These are phyloP conservation scores for Aurelia aurita complex sp. Pacific DNA, from an alignment of 30 jellyfish, hydroid and myxozoan species.

Conservation along the genomic window DNA sequence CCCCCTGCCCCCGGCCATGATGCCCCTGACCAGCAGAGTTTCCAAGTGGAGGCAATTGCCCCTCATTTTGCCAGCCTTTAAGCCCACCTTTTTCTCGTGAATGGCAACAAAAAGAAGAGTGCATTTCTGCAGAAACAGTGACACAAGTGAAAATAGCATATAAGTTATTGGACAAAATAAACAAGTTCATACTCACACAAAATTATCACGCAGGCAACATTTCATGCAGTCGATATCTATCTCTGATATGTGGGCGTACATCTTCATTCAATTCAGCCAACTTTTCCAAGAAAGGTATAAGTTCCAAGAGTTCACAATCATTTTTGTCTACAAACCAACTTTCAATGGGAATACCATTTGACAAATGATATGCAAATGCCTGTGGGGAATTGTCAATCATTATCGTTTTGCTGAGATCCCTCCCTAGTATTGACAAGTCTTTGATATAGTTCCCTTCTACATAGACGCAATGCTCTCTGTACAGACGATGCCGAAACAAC, in stretches of 20 bases:
- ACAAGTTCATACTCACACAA: too few species aligned
- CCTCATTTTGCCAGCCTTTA: too few species aligned
- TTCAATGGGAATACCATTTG: conserved; percentile 98
- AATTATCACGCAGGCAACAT: conserved; percentile 68
- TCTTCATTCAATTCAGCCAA: conserved; percentile 92
- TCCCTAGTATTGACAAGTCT: conserved; percentile 90
- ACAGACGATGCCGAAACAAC: conserved; percentile 91
- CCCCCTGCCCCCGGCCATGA: too few species aligned
- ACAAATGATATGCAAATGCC: conserved; percentile 97
- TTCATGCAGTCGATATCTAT: conserved; percentile 96
- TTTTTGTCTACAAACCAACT: conserved; percentile 97
- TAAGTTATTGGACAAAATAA: too few species aligned
- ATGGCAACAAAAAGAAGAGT: too few species aligned
- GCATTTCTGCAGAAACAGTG: too few species aligned
- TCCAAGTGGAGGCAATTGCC: too few species aligned
- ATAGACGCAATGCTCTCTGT: conserved; percentile 95
- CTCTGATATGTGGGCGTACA: conserved; percentile 98
- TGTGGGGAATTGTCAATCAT: conserved; percentile 98
- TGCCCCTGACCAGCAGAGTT: too few species aligned
- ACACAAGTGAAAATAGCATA: too few species aligned
- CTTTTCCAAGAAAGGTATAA: conserved; percentile 90
- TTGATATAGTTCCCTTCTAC: conserved; percentile 97
- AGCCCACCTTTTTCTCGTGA: too few species aligned
- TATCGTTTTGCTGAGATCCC: conserved; percentile 89
- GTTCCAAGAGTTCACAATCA: conserved; percentile 93